phyloP scores from a whole-genome alignment of 2,888 invertebrate genomes.

The Boloria selene region DNA sequence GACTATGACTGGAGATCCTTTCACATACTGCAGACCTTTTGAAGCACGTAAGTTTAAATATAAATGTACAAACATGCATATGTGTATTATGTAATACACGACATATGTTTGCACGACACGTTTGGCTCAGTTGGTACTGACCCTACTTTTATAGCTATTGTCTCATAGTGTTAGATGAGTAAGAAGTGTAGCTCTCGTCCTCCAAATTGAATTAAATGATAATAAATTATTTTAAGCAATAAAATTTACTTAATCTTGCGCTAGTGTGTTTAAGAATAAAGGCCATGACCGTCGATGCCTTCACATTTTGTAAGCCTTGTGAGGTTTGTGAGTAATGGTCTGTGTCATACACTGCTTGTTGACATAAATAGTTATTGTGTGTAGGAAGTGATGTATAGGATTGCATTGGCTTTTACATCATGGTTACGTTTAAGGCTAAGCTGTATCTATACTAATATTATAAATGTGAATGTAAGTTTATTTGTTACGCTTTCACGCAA shows the following conservation, averaged over 20 bases:
- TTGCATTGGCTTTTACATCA: conserved; percentile 2
- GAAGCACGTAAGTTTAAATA: conserved; percentile 84
- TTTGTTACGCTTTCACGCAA: no score
- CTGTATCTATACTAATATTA: no score
- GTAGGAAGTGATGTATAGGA: not conserved
- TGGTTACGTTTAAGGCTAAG: not conserved
- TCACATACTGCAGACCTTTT: conserved; percentile 90
- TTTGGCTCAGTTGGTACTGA: no score
- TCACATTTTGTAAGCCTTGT: not conserved
- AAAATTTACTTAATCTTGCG: no score
- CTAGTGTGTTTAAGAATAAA: conserved; percentile 14
- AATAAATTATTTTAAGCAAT: no score
- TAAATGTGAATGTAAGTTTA: no score
- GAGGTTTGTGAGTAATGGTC: not conserved
- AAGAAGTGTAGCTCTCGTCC: no score
- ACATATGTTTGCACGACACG: no score
- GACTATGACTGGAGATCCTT: conserved; percentile 94
- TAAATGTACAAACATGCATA: not conserved
- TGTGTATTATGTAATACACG: no score
- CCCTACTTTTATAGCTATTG: no score
- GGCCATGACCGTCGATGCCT: conserved; percentile 1
- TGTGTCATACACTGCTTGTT: not conserved
- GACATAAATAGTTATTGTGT: not conserved
- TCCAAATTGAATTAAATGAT: no score
- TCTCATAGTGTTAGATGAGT: no score